Base-by-base conservation (phyloP, 2,797 vertebrate species). In the Rhynchonycteris naso region DNA sequence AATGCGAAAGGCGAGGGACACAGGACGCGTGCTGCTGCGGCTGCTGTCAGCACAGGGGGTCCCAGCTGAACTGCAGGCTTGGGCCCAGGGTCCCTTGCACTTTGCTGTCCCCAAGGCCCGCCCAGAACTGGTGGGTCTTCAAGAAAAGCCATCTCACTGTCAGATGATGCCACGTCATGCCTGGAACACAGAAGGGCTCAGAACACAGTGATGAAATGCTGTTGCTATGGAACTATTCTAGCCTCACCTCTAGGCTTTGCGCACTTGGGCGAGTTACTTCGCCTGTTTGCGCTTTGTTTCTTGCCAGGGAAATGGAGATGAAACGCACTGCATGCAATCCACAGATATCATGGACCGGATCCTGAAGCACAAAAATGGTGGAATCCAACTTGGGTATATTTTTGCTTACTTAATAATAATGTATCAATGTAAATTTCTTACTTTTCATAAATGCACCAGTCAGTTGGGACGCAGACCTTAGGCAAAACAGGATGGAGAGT, bases 1-100 rank as follows among this genome's bases (percentile, higher is more conserved):
- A 4, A 14, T 0, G 28, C 8, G n/a, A 28, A 3, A 30, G 7
- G 15, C 28, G 30, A 28, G 79, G 52, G 18, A 1, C 4, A 1
- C 7, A 15, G 22, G 47, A 7, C 10, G 7, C 4, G 0, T 2
- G 7, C 33, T 6, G 35, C 33, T 5, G 0, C 24, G 10, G 16
- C 38, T 72, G 38, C 61, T 59, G 7, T 50, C 24, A 14, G 4
- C 14, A 3, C 33, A 7, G 18, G 79, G 84, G 47, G 11, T 18
- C 1, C 0, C 22, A 61, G 1, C 54, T 18, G 0, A 66, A 11
- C 87, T 19, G 22, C 21, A 69, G n/a, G 4, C 35, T 16, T 50
- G 13, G 74, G 68, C 28, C 35, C 13, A 69, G 33, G 74, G 87
- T 43, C 1, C 63, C 33, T 33, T 24, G 11, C 24, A 3, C 52